phyloP scores from a whole-genome alignment of 1,140 invertebrate genomes.

The Micrasema longulum region DNA sequence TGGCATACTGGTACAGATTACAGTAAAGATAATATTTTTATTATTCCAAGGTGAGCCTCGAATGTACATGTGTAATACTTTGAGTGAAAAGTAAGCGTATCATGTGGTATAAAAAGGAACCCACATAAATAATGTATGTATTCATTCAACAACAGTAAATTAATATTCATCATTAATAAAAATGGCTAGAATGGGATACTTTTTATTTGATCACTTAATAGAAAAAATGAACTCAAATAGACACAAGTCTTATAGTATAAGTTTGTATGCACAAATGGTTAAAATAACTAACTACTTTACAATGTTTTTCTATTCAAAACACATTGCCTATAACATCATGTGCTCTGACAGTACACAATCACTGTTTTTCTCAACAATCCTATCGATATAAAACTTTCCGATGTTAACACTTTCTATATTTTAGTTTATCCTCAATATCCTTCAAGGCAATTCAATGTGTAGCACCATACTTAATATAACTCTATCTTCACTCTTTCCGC shows the following conservation, averaged over 20 bases:
- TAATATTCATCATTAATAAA: background rate
- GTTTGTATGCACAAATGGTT: constrained; percentile 44
- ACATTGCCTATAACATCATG: constrained; percentile 51
- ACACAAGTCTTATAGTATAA: constrained; percentile 35
- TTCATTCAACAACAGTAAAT: constrained; percentile 42
- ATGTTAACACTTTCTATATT: constrained; percentile 34
- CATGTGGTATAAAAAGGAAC: background rate
- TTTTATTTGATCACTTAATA: background rate
- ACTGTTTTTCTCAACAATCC: constrained; percentile 41
- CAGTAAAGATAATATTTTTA: background rate
- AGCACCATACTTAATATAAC: constrained; percentile 55
- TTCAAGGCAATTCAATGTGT: constrained; percentile 55
- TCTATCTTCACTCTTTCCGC: constrained; percentile 46
- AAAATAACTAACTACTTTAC: constrained; percentile 43
- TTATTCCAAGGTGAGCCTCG: background rate
- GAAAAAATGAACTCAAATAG: constrained; percentile 32
- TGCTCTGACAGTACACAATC: constrained; percentile 49
- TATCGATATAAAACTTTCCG: constrained; percentile 34
- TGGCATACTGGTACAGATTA: constrained; percentile 1
- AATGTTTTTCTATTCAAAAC: constrained; percentile 45
- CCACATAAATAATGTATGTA: constrained; percentile 44
- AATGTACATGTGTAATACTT: background rate
- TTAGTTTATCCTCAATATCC: constrained; percentile 48
- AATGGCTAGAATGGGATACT: background rate
- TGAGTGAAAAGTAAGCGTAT: constrained; percentile 7